Base-by-base conservation (phyloP, 1,140 invertebrate species). In the Subanguina moxae region DNA sequence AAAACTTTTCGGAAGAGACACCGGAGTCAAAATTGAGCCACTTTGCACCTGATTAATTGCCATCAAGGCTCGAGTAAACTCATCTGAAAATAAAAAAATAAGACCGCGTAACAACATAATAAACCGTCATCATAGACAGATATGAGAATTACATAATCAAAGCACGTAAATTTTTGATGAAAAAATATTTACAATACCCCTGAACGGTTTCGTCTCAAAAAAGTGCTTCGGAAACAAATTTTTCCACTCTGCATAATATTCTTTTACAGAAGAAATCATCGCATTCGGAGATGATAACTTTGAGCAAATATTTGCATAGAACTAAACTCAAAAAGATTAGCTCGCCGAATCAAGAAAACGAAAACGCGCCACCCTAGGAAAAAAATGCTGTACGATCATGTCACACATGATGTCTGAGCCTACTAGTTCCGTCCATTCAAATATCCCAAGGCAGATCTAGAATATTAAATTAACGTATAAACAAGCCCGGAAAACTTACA, bases 341-440 rank as follows among this genome's bases (percentile, higher is more conserved):
- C 25, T 30, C 17, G 19, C 19, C 1, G 17, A 25, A 21, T 19
- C 48, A 21, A 52, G n/a, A n/a, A 25, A 7, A 21, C 15, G 48
- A 71, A 65, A 59, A 1, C 69, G 67, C 62, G 42, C 27, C 45
- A 75, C 73, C 72, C 74, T 74, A 11, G 78, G 76, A 62, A 80
- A 80, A 64, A 80, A 80, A 38, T 66, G 48, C 62, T 72, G 76
- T 0, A 71, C 57, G 1, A 80, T 62, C 23, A 82, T 68, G 42
- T 80, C 66, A 7, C 68, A 62, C 19, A 77, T 80, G 15, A 69
- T 43, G 32, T 80, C 76, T 1, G 43, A n/a, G 19, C 61, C 57
- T 19, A 80, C 19, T 21, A 81, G 38, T 23, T 74, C 72, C 7
- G 72, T 13, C 79, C 78, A 82, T 28, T 73, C 71, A 57, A 82